Conservation (phyloP, 2,888 invertebrate genomes). For the Hydrotaea diabolus region DNA sequence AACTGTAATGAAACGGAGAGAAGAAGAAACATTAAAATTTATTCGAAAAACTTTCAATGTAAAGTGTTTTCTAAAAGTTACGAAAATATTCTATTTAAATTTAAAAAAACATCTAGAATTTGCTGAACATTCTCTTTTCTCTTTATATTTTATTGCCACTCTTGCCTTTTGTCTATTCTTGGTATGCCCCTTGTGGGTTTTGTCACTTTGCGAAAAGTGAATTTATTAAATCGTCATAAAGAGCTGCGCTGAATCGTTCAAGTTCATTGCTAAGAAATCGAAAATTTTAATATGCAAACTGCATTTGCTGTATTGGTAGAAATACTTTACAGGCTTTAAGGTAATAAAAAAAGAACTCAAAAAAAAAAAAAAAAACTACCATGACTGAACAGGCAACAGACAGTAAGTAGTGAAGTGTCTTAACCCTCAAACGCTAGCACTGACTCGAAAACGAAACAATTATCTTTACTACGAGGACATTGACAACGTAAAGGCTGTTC, state of each 20-base stretch:
- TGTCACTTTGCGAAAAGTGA: slow-evolving; percentile 39
- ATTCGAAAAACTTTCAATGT: too few relatives aligned
- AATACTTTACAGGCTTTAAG: background rate
- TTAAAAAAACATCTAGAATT: background rate
- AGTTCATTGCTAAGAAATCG: slow-evolving; percentile 48
- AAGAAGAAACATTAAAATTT: too few relatives aligned
- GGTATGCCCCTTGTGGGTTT: background rate
- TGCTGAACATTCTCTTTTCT: background rate
- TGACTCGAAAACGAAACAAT: too few relatives aligned
- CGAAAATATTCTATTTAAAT: slow-evolving; percentile 10
- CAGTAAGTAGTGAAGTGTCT: background rate
- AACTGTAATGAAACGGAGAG: slow-evolving; percentile 51
- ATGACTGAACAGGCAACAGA: background rate
- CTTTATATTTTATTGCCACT: background rate
- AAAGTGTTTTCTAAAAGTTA: too few relatives aligned
- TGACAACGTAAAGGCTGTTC: too few relatives aligned
- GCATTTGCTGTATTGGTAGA: slow-evolving; percentile 41
- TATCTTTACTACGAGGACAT: too few relatives aligned
- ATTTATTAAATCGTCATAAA: slow-evolving; percentile 15
- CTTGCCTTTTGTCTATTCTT: background rate
- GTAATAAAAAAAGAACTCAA: too few relatives aligned
- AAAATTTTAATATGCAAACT: slow-evolving; percentile 64
- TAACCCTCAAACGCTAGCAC: too few relatives aligned
- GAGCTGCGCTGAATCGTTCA: slow-evolving; percentile 3
- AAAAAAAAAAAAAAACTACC: slow-evolving; percentile 5